These are phyloP conservation scores for Drosophila subpulchrella DNA, from an alignment of 1,140 invertebrate species.

Conservation along the genomic window DNA sequence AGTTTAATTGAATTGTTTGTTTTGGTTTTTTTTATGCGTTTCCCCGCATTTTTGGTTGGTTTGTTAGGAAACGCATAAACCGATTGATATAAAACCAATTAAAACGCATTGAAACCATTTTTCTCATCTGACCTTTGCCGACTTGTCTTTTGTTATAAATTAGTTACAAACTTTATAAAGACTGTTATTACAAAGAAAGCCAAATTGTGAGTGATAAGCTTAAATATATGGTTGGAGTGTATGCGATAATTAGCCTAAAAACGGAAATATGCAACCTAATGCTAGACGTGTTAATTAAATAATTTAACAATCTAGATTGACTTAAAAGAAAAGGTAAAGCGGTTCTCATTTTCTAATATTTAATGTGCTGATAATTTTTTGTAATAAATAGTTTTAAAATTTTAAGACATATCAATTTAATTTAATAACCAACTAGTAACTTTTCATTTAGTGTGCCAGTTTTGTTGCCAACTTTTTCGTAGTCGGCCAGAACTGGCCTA, in stretches of 20 bases:
- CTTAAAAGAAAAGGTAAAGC: background rate
- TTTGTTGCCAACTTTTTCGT: no score
- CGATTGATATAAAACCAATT: slow-evolving; percentile 21
- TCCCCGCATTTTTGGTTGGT: slow-evolving; percentile 12
- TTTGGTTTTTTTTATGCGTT: slow-evolving; percentile 26
- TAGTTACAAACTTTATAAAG: slow-evolving; percentile 24
- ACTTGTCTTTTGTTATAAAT: slow-evolving; percentile 19
- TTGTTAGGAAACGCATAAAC: slow-evolving; percentile 12
- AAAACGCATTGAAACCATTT: slow-evolving; percentile 21
- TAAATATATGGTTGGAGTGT: background rate
- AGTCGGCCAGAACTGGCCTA: no score
- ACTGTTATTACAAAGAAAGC: slow-evolving; percentile 8
- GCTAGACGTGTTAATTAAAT: no score
- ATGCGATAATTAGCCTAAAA: background rate
- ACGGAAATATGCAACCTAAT: background rate
- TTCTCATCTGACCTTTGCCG: slow-evolving; percentile 21
- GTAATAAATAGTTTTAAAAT: no score
- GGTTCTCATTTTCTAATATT: no score
- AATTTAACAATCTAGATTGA: no score
- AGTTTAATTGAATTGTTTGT: slow-evolving; percentile 69
- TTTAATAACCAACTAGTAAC: no score
- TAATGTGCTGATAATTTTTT: no score
- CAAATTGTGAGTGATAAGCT: background rate
- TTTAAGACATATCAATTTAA: no score
- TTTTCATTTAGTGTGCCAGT: no score